phyloP scores from a whole-genome alignment of 2,888 invertebrate species.

The Lydus trimaculatus region DNA sequence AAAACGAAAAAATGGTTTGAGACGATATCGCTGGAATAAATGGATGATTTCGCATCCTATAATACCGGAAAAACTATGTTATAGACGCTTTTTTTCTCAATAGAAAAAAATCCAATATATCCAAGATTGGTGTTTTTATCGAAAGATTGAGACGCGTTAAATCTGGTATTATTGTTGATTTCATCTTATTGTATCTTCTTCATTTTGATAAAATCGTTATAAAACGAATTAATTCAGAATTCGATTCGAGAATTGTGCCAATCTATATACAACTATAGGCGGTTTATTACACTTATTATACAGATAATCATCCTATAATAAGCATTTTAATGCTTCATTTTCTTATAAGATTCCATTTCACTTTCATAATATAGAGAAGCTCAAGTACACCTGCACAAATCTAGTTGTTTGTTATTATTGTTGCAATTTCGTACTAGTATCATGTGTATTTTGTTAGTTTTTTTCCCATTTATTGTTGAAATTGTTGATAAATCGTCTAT shows the following conservation, averaged over 20 bases:
- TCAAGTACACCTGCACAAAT: not conserved
- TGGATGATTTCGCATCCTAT: not conserved
- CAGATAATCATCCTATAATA: not conserved
- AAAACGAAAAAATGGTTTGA: no score
- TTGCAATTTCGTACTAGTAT: not conserved
- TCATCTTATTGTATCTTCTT: no score
- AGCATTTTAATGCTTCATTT: not conserved
- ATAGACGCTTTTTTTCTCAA: no score
- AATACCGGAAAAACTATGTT: not conserved
- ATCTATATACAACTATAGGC: not conserved
- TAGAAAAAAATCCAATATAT: no score
- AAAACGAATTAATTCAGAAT: not conserved
- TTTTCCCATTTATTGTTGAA: not conserved
- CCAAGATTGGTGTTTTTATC: no score
- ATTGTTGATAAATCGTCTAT: not conserved
- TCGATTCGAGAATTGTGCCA: not conserved
- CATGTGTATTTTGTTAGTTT: not conserved
- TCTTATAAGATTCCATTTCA: slow-evolving; percentile 1
- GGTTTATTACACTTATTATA: not conserved
- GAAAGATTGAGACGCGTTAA: no score
- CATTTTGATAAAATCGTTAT: not conserved
- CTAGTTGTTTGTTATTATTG: not conserved
- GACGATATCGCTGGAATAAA: not conserved
- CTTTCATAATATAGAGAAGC: not conserved
- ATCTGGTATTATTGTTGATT: no score